These are phyloP conservation scores for Centropus unirufus DNA, from an alignment of 2,113 vertebrate genomes.

Conservation along the genomic window DNA sequence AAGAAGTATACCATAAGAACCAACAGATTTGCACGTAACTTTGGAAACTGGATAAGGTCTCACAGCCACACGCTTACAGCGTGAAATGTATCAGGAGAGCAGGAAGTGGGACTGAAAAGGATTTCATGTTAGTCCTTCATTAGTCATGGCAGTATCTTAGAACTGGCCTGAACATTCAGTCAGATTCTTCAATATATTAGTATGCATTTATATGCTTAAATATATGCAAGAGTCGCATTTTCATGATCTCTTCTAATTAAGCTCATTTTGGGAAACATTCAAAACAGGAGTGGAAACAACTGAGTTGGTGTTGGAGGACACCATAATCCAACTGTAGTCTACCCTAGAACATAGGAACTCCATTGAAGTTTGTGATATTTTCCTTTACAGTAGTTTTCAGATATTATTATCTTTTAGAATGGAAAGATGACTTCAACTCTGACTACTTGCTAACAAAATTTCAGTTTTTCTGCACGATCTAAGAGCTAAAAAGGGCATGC, in stretches of 20 bases:
- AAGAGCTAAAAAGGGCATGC: not conserved
- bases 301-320: not conserved
- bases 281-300: not conserved
- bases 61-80: not conserved
- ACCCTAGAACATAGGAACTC: not conserved
- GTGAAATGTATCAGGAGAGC: not conserved
- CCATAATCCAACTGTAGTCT: not conserved
- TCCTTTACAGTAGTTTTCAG: not conserved
- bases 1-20: not conserved
- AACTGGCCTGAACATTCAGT: not conserved
- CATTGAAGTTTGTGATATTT: not conserved
- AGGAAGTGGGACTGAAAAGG: not conserved
- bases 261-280: not conserved
- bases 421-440: not conserved
- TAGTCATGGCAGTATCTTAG: not conserved
- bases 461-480: not conserved
- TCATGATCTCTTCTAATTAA: not conserved
- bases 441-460: not conserved
- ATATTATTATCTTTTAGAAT: not conserved
- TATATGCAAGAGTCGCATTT: not conserved
- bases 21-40: not conserved
- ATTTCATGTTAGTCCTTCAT: conserved; percentile 1
- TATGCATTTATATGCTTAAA: not conserved
- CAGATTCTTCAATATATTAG: not conserved
- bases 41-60: not conserved